Base-by-base conservation (phyloP, 2,797 vertebrate species). In the Amazonetta brasiliensis region DNA sequence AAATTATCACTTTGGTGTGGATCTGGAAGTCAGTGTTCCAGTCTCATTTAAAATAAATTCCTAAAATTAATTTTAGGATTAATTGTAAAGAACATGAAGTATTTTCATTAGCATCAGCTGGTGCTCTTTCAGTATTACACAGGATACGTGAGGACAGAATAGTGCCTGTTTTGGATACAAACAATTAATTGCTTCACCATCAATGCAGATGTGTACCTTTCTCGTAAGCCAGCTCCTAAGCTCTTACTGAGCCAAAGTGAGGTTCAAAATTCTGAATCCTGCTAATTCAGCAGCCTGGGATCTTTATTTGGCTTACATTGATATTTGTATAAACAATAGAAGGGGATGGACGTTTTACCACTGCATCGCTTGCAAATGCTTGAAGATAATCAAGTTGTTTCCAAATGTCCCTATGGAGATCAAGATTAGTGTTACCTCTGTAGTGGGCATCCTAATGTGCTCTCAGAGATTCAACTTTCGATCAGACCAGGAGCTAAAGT, bases 241-340 rank as follows among this genome's bases (percentile, higher is more conserved):
- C 41, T 41, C 22, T 20, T 20, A 3, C 12, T 41, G 63, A 86
- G 63, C 55, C 35, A 6, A 16, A 44, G 43, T 14, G 28, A 64
- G 41, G 13, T 31, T 26, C 0, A 3, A 31, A 26, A 52, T 52
- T 59, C 0, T 0, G n/a, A 28, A 39, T 64, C 43, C 41, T 50
- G 41, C 31, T 15, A 16, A 0, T 41, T 62, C 43, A 63, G 69
- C 62, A 58, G 43, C 58, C 14, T 44, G 23, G 14, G 17, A 14
- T 55, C 58, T 62, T 39, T 35, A 6, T 14, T 39, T 59, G 26
- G 11, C 67, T 73, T 20, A 64, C 28, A 10, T 17, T n/a, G 44
- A 2, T 56, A 39, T 2, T 66, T 41, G 55, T 71, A 3, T 30
- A 18, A 64, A 56, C 46, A 44, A 3, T 3, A 26, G 35, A 28